A percentile compares a stretch with the other conserved stretches of the same genome.
phyloP scores from a whole-genome alignment of 2,888 invertebrate genomes.

The Eledona agricola region DNA sequence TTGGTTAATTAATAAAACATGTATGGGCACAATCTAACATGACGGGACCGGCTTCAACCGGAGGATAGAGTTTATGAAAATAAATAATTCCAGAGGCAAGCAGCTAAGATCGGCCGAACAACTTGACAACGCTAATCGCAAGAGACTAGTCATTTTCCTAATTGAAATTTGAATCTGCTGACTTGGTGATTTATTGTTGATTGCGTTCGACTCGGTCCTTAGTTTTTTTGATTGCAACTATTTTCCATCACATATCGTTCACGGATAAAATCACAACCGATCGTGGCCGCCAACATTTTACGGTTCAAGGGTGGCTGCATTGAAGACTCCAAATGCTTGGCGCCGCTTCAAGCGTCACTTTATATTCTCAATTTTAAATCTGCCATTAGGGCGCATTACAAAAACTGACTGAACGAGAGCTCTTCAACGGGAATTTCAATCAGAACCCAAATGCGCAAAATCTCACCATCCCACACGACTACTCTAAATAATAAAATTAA shows the following conservation, averaged over 20 bases:
- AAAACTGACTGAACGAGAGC: slow-evolving; percentile 26
- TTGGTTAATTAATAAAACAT: slow-evolving; percentile 36
- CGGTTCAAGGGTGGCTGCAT: slow-evolving; percentile 40
- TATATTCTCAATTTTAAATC: slow-evolving; percentile 37
- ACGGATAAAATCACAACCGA: slow-evolving; percentile 45
- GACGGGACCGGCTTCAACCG: slow-evolving; percentile 1
- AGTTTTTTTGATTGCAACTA: slow-evolving; percentile 41
- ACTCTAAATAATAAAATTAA: slow-evolving; percentile 25
- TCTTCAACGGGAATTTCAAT: slow-evolving; percentile 32
- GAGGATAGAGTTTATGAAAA: no score
- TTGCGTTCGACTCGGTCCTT: slow-evolving; percentile 34
- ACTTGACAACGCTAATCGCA: no score
- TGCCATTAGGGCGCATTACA: slow-evolving; percentile 28
- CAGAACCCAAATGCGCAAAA: slow-evolving; percentile 29
- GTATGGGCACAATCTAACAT: slow-evolving; percentile 17
- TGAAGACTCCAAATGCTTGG: slow-evolving; percentile 34
- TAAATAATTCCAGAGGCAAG: no score
- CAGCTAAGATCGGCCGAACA: no score
- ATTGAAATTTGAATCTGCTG: no score
- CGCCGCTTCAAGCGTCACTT: slow-evolving; percentile 36
- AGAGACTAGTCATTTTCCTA: no score
- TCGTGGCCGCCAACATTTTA: slow-evolving; percentile 43
- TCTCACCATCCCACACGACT: no score
- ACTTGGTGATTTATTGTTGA: slow-evolving; percentile 32
- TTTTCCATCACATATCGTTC: slow-evolving; percentile 43